Conservation (phyloP, 2,888 invertebrate species). For the Scaeva pyrastri region DNA sequence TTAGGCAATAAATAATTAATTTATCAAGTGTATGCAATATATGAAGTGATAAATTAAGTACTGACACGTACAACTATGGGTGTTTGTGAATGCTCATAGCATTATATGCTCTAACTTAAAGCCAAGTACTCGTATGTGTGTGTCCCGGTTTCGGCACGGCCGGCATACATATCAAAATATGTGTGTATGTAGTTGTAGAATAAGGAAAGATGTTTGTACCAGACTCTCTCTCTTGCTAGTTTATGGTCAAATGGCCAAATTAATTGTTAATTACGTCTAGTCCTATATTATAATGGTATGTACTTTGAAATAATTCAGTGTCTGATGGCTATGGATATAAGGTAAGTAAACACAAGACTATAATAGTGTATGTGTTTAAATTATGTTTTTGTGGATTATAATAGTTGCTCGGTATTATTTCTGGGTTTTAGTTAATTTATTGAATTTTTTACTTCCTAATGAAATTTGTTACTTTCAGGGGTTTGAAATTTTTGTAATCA, state of each 20-base stretch:
- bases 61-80: slow-evolving; percentile 39
- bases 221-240: slow-evolving; percentile 31
- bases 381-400: slow-evolving; percentile 1
- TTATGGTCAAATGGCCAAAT: slow-evolving; percentile 54
- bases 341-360: not conserved
- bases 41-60: slow-evolving; percentile 53
- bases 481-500: no score
- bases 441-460: no score
- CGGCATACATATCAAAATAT: not conserved
- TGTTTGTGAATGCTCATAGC: slow-evolving; percentile 25
- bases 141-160: no score
- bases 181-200: not conserved
- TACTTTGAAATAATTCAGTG: slow-evolving; percentile 5
- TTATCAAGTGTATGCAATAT: slow-evolving; percentile 46
- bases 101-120: not conserved
- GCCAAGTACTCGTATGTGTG: no score
- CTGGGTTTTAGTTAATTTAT: no score
- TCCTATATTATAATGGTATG: slow-evolving; percentile 13
- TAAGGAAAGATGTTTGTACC: slow-evolving; percentile 18
- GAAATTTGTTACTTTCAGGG: no score
- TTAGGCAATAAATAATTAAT: slow-evolving; percentile 61
- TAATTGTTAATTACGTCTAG: slow-evolving; percentile 56
- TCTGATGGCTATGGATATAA: not conserved
- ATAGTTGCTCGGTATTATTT: no score
- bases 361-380: slow-evolving; percentile 4